Base-by-base conservation (phyloP, 2,113 vertebrate species). In the Okapia johnstoni region DNA sequence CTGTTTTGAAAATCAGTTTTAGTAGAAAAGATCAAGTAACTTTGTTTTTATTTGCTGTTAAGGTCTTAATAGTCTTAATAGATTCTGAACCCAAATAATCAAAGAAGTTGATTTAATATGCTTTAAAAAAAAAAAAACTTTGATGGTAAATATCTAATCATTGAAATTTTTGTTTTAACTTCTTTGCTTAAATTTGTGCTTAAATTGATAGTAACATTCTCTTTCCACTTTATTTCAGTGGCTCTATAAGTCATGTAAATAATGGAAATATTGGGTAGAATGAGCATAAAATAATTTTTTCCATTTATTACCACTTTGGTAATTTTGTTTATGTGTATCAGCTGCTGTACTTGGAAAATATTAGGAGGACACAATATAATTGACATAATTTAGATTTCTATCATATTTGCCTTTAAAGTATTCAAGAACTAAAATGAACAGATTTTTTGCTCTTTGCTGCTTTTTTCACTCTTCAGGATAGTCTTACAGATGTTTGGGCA, bases 1-100 rank as follows among this genome's bases (percentile, higher is more conserved):
- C 11, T 90, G 63, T 36, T 96, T 92, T 96, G 43, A 54, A 94
- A 96, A 96, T 97, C 58, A 94, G 46, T 94, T 97, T 96, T 92
- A 96, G 85, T 96, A 92, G 61, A 96, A 96, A 97, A 79, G 33
- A 89, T 88, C n/a, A 81, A 81, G 52, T 93, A 92, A 85, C 54
- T 88, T 40, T 95, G 80, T 91, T 97, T 96, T 96, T 54, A 79
- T 80, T 96, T 94, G 10, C 50, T 96, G 43, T 36, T 93, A 91
- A 92, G 55, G 30, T 95, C 19, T 70, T 40, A 25, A 26, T 25
- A 43, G 21, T 73, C 54, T 84, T 93, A 92, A 90, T 85, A 88
- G 80, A 86, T 21, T 88, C 43, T 80, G n/a, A 97, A 81, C 30
- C 26, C 25, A 81, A 73, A 89, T 96, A 92, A 88, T 92, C 83